Percentiles rank a stretch among this genome's conserved stretches.
Evolutionary conservation across 2,113 vertebrate genomes (phyloP).

Genomic region (Microcebus murinus): DNA sequence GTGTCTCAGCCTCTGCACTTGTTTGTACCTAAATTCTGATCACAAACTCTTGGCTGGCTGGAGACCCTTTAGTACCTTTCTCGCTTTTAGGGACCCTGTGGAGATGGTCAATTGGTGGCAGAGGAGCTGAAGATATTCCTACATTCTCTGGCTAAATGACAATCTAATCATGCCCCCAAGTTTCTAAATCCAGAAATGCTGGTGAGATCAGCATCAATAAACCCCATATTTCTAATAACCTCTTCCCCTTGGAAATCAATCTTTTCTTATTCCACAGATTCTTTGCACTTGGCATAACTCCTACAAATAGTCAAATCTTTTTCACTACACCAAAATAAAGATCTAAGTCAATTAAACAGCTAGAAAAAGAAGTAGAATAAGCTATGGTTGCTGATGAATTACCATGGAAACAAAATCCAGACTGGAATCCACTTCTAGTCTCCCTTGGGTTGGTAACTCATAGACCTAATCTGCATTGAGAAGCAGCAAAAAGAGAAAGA

Average conservation of each 20-base stretch:
- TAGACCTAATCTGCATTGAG: neutral
- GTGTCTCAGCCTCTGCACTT: neutral
- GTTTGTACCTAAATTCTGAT: neutral
- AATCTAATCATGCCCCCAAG: neutral
- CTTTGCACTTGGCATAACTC: neutral
- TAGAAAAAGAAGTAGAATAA: constrained; percentile 32
- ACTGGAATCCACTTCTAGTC: constrained; percentile 22
- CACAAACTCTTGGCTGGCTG: neutral
- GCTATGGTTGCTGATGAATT: neutral
- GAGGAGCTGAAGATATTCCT: neutral
- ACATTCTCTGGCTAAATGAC: neutral
- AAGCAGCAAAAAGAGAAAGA: neutral
- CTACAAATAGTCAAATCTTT: constrained; percentile 14
- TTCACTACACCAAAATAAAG: constrained; percentile 12
- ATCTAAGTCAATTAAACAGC: constrained; percentile 42
- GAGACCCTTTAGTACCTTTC: neutral
- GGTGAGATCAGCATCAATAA: neutral
- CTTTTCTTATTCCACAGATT: neutral
- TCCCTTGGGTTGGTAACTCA: neutral
- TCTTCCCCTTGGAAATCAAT: neutral
- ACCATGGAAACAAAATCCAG: constrained; percentile 63
- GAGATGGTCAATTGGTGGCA: neutral
- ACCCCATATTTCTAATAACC: neutral
- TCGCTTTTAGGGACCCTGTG: neutral
- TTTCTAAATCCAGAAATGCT: neutral